Evolutionary conservation across 2,888 invertebrate species (phyloP), one percentile per base, ranked within the genome.

Genomic region (Syrista parreyssii): DNA sequence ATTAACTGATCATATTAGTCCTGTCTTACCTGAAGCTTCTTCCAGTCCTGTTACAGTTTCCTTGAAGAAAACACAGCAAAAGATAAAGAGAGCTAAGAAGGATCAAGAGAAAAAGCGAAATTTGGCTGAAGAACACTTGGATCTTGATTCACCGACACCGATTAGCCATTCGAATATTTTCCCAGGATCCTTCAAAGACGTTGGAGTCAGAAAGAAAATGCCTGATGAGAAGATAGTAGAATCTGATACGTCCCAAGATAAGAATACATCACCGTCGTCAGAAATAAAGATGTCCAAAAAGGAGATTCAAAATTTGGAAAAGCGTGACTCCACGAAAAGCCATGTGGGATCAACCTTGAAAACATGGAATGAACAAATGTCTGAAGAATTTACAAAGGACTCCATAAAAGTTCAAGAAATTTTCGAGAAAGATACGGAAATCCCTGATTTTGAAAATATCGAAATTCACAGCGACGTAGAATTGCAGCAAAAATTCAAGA

Each of bases 1-100:
- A 0, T 81, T 91, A 0, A 91, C 91, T 0, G 91, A 91, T 80
- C 90, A 91, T 72, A 82, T 90, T 11, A 90, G 89, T 78, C 89
- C 90, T 0, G 76, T 86, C 6, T 79, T 80, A 1, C 86, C 87
- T 0, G 87, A 87, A 68, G 82, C 83, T 1, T 40, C 85, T 0
- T 87, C 89, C 3, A 87, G 86, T 2, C 87, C 88, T 0, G 74
- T 83, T 3, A 79, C 78, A 31, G 76, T 79, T 11, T 11, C 40
- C 1, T 69, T 1, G 72, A 4, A 32, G 74, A 78, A 40, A 72
- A 9, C 34, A 40, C 68, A 36, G 40, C 31, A 15, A n/a, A 32
- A 30, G 30, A 12, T 1, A 68, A 75, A 71, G 32, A 77, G 71
- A 2, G 32, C 31, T 30, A 84, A 78, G 73, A 84, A 84, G 71